Evolutionary conservation across 2,888 invertebrate species (phyloP), one percentile per base, ranked within the genome.

Genomic region (Scaptomyza parva): DNA sequence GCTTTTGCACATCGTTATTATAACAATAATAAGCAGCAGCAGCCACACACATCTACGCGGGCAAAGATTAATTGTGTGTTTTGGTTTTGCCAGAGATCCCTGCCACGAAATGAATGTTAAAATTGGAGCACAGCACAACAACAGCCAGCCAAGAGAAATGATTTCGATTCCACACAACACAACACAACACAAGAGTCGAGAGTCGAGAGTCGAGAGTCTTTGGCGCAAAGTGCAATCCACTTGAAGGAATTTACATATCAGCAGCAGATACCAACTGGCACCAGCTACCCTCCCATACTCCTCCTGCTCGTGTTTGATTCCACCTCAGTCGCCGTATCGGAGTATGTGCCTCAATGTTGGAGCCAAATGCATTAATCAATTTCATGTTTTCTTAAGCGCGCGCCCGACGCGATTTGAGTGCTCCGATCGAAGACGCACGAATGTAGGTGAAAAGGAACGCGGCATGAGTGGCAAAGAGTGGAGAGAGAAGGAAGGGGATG

Each of bases 1-100:
- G 89, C 90, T 89, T 89, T 90, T 90, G 89, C 89, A 89, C 89
- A 89, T 89, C 90, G 87, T 89, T 90, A 89, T 89, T 90, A 88
- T 88, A 89, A 89, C 89, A 89, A 89, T 89, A 89, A 89, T 89
- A 89, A 89, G 89, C 89, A 76, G 65, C 67, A 20, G 48, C 68
- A 39, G 33, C 54, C 37, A 6, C 55, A 43, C 12, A 14, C 17
- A 17, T 30, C 48, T 43, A 39, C 37, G 63, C 75, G 69, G 72
- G 71, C 88, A 85, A 82, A 89, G 89, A 89, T 89, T 89, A 89
- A 89, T 89, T 89, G 84, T 84, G 81, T 72, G 77, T 70, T 81
- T 83, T 68, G 74, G 74, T 78, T 82, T 82, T 70, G 68, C 61
- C 77, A 75, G 66, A 73, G 68, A 76, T 65, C 40, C 33, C 66